Evolutionary conservation across 2,113 vertebrate genomes (phyloP), one percentile per base, ranked within the genome.

Genomic region (Salvelinus namaycush): DNA sequence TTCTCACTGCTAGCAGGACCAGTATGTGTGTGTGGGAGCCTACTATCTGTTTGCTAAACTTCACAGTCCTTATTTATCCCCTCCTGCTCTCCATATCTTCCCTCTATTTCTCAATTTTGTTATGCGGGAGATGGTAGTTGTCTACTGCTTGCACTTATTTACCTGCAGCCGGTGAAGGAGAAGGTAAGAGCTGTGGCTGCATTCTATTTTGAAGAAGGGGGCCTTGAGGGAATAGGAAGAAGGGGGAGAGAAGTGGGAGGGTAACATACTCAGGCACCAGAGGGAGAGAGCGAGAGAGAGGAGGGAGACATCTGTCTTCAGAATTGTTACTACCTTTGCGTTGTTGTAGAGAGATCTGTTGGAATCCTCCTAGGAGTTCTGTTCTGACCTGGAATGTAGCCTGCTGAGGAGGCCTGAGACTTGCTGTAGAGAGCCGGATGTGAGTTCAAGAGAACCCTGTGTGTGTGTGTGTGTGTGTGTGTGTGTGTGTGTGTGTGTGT

Each of bases 1-100:
- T 93, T 82, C 86, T 81, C 84, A 72, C 74, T 76, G 65, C 70
- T 44, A 67, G 20, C 84, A 86, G 51, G 51, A 22, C 59, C 6
- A 22, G 59, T 62, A 22, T 62, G 59, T 62, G 59, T 44, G 39
- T 44, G 39, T 62, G 59, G 3, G n/a, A 62, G 16, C 59, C 59
- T 8, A 9, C 51, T 54, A 54, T 16, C 16, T 16, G 51, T 54
- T 54, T 18, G 51, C 51, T 54, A 54, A 54, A 62, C 59, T 24
- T 16, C 76, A 44, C 83, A 84, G 51, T 83, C 87, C 34, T 29
- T 20, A 31, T 34, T 68, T 11, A 44, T 44, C 9, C 9, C 3
- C 9, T 72, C 62, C 77, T 66, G 4, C n/a, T 64, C 70, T 18
- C 59, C 18, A 29, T 14, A 11, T 66, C 26, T 51, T 54, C 31